Base-by-base conservation (phyloP, 1,140 invertebrate genomes). In the Meloidogyne floridensis region DNA sequence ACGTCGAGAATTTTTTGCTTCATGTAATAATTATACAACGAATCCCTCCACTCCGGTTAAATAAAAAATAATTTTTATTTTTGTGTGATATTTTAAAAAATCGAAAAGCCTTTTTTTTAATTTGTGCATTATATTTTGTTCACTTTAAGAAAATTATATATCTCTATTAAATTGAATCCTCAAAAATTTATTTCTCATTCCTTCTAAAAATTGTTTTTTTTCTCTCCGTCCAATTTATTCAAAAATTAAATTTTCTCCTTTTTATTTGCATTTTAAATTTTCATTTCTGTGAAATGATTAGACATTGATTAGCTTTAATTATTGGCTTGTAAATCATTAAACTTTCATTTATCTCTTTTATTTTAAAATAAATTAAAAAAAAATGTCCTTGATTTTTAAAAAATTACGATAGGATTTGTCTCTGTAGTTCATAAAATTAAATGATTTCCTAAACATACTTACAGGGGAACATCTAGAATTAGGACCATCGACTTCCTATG, bases 1-100 rank as follows among this genome's bases (percentile, higher is more conserved):
- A 10, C 79, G 76, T 20, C 43, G 47, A 11, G 15, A 80, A 13
- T 43, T 80, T 32, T 80, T 80, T 65, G n/a, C 59, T 18, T 5
- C 15, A 18, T n/a, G 0, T n/a, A n/a, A 32, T 32, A 32, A 32
- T 32, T 32, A 65, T 18, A n/a, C 59, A 5, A 0, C n/a, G 7
- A 65, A n/a, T n/a, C 59, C n/a, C 0, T n/a, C 15, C 15, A 65
- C 10, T 18, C 59, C 59, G n/a, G 59, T 65, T 65, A n/a, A 65
- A n/a, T 65, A 11, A 65, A 47, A 47, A 47, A 47, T 47, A 47
- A 13, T 11, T 65, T 65, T 18, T 65, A n/a, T 11, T 65, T 65
- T 18, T 65, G n/a, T 65, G 59, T 65, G 15, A 65, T 59, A 15
- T 15, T 13, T 13, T 32, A 32, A 32, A 5, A 59, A 5, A 59